These are phyloP conservation scores for Scolopax rusticola DNA, from an alignment of 2,797 vertebrate genomes.

Conservation along the genomic window DNA sequence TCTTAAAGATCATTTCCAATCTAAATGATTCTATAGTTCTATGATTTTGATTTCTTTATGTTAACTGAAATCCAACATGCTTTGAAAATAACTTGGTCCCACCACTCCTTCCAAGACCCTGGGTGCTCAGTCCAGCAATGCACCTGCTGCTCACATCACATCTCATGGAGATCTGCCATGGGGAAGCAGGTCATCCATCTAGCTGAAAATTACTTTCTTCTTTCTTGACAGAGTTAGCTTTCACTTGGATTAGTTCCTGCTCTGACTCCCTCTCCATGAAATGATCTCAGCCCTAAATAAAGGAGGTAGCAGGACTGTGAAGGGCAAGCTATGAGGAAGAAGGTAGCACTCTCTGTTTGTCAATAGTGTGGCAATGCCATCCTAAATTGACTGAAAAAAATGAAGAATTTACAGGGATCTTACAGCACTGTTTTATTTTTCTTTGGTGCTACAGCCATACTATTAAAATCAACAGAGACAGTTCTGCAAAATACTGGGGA, in stretches of 20 bases:
- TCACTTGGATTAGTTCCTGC: neutral
- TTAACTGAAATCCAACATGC: neutral
- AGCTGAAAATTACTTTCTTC: neutral
- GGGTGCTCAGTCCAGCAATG: neutral
- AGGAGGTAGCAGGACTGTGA: neutral
- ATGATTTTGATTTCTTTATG: neutral
- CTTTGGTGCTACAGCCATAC: neutral
- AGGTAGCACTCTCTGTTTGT: neutral
- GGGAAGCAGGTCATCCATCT: neutral
- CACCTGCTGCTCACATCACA: neutral
- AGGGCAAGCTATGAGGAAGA: neutral
- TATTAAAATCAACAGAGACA: neutral
- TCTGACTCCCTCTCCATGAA: neutral
- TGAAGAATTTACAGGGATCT: neutral
- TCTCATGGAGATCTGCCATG: neutral
- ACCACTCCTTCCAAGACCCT: neutral
- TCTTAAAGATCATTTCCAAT: neutral
- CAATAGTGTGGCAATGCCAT: neutral
- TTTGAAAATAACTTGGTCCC: neutral
- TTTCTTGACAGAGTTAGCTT: neutral
- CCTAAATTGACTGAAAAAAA: neutral
- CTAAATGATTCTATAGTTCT: neutral
- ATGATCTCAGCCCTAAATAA: neutral
- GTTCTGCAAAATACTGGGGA: fast-evolving
- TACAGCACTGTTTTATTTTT: neutral